Percentiles rank a stretch among this genome's conserved stretches.
Conservation (phyloP, 2,888 invertebrate genomes). For the Folsomia manolachei region DNA sequence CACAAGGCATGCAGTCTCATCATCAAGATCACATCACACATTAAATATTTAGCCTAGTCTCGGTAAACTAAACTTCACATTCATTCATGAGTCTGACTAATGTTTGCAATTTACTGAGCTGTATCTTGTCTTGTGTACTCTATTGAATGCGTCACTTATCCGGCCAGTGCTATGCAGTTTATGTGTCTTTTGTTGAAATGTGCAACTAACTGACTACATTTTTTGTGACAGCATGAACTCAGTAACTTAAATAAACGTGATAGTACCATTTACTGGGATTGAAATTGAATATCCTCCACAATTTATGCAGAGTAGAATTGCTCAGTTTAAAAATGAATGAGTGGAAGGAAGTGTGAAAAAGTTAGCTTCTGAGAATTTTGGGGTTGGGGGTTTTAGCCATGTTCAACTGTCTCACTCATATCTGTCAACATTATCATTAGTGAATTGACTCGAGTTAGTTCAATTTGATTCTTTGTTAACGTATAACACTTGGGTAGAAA, state of each 20-base stretch:
- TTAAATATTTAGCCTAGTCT: neutral
- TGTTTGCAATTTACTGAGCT: neutral
- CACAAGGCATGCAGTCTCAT: conserved; percentile 3
- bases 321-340: neutral
- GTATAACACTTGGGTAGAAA: no score
- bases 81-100: neutral
- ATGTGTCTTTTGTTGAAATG: neutral
- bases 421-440: neutral
- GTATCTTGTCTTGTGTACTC: neutral
- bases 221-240: no score
- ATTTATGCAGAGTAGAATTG: no score
- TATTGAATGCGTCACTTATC: conserved; percentile 19
- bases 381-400: neutral
- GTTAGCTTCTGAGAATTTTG: conserved; percentile 2
- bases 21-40: conserved; percentile 18
- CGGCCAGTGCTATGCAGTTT: conserved; percentile 6
- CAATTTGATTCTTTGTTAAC: no score
- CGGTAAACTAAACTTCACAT: no score
- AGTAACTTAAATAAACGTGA: neutral
- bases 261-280: no score
- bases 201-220: no score
- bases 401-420: neutral
- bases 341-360: conserved; percentile 8
- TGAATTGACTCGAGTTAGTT: no score
- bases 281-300: no score